Evolutionary conservation across 2,888 invertebrate genomes (phyloP), one percentile per base, ranked within the genome.

Genomic region (Pterobdella sp.): DNA sequence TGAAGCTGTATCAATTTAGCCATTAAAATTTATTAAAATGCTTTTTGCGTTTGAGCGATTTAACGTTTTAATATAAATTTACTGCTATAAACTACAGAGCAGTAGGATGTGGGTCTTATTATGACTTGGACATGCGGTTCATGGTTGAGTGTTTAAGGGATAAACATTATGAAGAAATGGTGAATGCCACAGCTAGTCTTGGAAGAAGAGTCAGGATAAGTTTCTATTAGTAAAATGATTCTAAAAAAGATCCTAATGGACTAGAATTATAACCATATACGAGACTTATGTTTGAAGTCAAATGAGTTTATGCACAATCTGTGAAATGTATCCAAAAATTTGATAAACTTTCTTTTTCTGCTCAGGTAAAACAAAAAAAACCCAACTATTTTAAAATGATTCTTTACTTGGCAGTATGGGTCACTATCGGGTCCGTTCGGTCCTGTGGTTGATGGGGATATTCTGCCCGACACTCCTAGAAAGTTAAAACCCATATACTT

Each of bases 141-240:
- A 75, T 84, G 65, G 77, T 84, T 10, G 80, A 82, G 32, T 85
- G 85, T 77, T 77, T 85, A 63, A 79, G 81, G 36, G 77, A 80
- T 66, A 80, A 80, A 52, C 72, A 81, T 80, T 70, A 80, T 37
- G 79, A 80, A 49, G 83, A 84, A 72, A 81, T 85, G 56, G 81
- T 84, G 22, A 82, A 82, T 76, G 82, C 83, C 3, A 80, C 82
- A 0, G 79, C 80, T 3, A 78, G 78, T 73, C 79, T 83, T 3
- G 75, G 78, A 31, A 79, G 80, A 74, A 77, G 77, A 79, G 82
- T 82, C 74, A 71, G 79, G 29, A n/a, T n/a, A n/a, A n/a, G n/a
- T n/a, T n/a, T n/a, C n/a, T n/a, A n/a, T n/a, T n/a, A n/a, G n/a
- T n/a, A n/a, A n/a, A n/a, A n/a, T n/a, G n/a, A n/a, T n/a, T n/a